These are phyloP conservation scores for Trachythela sp. DNA, from an alignment of 64 coral and sea anemone genomes.

Conservation along the genomic window DNA sequence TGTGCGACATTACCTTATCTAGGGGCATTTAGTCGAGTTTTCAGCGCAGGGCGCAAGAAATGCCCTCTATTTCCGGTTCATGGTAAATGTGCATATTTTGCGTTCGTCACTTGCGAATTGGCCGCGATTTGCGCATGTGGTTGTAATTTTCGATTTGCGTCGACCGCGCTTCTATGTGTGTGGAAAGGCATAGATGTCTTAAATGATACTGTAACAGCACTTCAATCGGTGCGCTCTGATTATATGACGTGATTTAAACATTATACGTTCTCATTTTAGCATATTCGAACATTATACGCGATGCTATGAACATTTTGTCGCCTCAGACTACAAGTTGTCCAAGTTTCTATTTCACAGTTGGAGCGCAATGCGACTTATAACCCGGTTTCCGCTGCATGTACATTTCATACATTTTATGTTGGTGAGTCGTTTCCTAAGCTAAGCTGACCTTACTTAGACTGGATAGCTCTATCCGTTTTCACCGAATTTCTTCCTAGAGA, in stretches of 20 bases:
- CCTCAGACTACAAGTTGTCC: background rate
- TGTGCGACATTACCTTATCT: no score
- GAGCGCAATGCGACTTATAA: background rate
- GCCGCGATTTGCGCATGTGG: no score
- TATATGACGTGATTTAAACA: background rate
- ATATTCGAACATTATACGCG: no score
- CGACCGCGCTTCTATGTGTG: no score
- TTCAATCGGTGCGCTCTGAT: background rate
- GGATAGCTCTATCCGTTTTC: no score
- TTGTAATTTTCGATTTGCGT: no score
- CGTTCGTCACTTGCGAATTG: background rate
- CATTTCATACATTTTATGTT: background rate
- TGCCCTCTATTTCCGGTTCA: background rate
- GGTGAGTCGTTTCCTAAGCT: background rate
- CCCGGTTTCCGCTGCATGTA: background rate
- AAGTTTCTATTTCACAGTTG: background rate
- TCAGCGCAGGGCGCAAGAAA: background rate
- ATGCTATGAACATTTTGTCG: no score
- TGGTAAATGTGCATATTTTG: background rate
- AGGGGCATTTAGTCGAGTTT: background rate
- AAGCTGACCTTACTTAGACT: no score
- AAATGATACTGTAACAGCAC: no score
- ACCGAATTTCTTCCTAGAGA: no score
- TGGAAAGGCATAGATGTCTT: no score
- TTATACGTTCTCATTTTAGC: background rate